Percentiles rank a stretch among this genome's conserved stretches.
Conservation (phyloP, 2,888 invertebrate genomes). For the Oeneis ivallda region DNA sequence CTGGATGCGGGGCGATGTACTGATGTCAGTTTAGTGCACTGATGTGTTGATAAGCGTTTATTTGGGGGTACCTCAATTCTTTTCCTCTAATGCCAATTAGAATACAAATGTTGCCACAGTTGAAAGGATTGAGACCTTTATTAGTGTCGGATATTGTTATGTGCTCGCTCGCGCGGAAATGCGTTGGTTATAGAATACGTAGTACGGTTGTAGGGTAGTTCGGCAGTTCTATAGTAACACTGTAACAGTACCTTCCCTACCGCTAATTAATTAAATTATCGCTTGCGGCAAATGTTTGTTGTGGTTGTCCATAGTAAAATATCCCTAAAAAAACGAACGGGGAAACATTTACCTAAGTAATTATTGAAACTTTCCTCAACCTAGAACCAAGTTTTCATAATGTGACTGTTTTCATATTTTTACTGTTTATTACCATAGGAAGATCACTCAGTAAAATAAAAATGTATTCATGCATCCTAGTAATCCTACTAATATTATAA, state of each 20-base stretch:
- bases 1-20: slow-evolving; percentile 43
- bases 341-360: neutral
- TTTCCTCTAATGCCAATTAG: slow-evolving; percentile 79
- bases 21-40: slow-evolving; percentile 51
- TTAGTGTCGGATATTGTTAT: slow-evolving; percentile 78
- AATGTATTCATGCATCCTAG: no score
- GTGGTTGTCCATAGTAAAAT: neutral
- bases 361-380: no score
- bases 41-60: slow-evolving; percentile 75
- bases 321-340: no score
- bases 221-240: slow-evolving; percentile 33
- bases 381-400: no score
- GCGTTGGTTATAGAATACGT: slow-evolving; percentile 42
- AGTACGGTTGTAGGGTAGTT: slow-evolving; percentile 39
- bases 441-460: no score
- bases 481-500: no score
- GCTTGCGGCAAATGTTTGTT: slow-evolving; percentile 25
- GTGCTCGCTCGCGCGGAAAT: slow-evolving; percentile 62
- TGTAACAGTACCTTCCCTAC: slow-evolving; percentile 24
- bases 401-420: no score
- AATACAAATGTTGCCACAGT: slow-evolving; percentile 67
- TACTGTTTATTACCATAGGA: no score
- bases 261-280: slow-evolving; percentile 37
- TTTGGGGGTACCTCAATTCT: slow-evolving; percentile 75
- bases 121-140: slow-evolving; percentile 75